These are phyloP conservation scores for roundworm (Caenorhabditis elegans) DNA, from an alignment of 1,140 invertebrate genomes.

Conservation along the genomic window DNA sequence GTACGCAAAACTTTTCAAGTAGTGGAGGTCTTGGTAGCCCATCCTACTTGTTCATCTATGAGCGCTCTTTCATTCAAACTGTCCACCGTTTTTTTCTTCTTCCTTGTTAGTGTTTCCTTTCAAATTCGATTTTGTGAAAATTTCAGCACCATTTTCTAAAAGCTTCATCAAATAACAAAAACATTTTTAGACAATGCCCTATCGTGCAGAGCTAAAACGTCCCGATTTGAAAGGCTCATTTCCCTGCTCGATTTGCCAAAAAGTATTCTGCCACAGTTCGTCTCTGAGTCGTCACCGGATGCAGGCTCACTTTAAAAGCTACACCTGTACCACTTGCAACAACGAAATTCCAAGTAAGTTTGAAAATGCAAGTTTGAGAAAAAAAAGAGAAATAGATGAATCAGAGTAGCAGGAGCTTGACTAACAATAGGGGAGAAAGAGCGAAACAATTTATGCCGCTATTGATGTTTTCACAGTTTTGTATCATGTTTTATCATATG, in stretches of 20 bases:
- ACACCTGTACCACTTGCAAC: conserved; percentile 55
- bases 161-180: no score
- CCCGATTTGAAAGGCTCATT: conserved; percentile 54
- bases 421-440: conserved; percentile 3
- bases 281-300: conserved; percentile 52
- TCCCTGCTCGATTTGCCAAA: conserved; percentile 52
- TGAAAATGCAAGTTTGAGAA: background rate
- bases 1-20: conserved; percentile 25
- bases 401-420: conserved; percentile 26
- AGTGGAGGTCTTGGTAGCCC: background rate
- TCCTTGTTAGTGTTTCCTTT: background rate
- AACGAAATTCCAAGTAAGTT: conserved; percentile 54
- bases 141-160: no score
- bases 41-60: background rate
- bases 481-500: background rate
- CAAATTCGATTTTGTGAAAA: background rate
- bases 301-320: conserved; percentile 55
- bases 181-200: no score
- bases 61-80: background rate
- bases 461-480: conserved; percentile 7
- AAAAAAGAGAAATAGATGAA: background rate
- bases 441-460: conserved; percentile 5
- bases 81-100: background rate
- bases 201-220: conserved; percentile 53
- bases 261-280: conserved; percentile 54